Percentiles rank a stretch among this genome's conserved stretches.
These are phyloP conservation scores for Sorex fumeus DNA, from an alignment of 2,113 vertebrate genomes.

Conservation along the genomic window DNA sequence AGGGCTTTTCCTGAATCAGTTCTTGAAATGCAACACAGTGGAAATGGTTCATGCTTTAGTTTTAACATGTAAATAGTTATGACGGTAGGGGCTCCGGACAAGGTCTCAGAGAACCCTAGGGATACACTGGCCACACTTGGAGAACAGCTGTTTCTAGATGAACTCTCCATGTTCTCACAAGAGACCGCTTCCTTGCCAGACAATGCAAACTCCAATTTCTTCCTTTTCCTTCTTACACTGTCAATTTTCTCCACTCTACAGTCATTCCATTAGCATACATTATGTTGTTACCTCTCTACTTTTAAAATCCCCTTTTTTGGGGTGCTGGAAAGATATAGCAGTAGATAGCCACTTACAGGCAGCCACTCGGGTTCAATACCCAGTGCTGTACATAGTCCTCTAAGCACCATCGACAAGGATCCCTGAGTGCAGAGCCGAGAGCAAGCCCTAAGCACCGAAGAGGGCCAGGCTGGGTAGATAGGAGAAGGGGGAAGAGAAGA, in stretches of 20 bases:
- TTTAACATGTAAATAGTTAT: not conserved
- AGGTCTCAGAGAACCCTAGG: not conserved
- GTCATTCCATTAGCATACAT: not conserved
- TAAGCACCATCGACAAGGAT: too few relatives aligned
- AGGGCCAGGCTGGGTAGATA: not conserved
- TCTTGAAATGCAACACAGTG: not conserved
- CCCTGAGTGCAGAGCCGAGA: too few relatives aligned
- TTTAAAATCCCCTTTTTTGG: not conserved
- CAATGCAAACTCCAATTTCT: not conserved
- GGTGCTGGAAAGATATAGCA: too few relatives aligned
- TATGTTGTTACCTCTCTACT: not conserved
- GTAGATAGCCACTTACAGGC: too few relatives aligned
- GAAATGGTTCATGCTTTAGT: not conserved
- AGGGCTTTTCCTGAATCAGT: not conserved
- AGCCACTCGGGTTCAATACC: too few relatives aligned
- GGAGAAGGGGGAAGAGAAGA: not conserved
- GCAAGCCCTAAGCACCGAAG: too few relatives aligned
- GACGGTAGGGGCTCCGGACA: not conserved
- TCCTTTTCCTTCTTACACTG: not conserved
- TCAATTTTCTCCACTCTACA: not conserved
- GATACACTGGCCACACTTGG: not conserved
- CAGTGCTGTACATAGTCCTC: too few relatives aligned
- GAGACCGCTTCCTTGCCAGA: not conserved
- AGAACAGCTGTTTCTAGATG: not conserved
- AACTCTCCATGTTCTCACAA: not conserved